These are phyloP conservation scores for Chaetodon trifasciatus DNA, from an alignment of 2,797 vertebrate species.

Conservation along the genomic window DNA sequence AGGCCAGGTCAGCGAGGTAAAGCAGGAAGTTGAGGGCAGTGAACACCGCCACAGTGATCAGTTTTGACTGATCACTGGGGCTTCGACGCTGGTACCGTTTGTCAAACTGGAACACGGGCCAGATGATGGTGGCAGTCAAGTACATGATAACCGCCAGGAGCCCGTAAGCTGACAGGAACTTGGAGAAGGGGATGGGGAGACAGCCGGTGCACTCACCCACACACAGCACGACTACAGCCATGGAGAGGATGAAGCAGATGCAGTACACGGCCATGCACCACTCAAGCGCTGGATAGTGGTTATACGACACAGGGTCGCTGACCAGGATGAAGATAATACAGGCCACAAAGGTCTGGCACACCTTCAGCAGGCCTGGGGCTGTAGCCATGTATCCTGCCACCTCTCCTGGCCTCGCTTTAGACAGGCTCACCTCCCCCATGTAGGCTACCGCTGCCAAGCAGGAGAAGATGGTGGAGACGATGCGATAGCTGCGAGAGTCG, in stretches of 20 bases:
- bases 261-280: slow-evolving; percentile 94
- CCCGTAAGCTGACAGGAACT: slow-evolving; percentile 88
- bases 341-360: slow-evolving; percentile 91
- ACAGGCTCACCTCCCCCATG: slow-evolving; percentile 87
- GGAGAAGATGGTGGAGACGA: slow-evolving; percentile 89
- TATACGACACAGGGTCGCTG: slow-evolving; percentile 75
- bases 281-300: slow-evolving; percentile 73
- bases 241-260: slow-evolving; percentile 93
- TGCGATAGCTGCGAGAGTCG: slow-evolving; percentile 61
- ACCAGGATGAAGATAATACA: slow-evolving; percentile 91
- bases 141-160: slow-evolving; percentile 88
- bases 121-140: slow-evolving; percentile 87
- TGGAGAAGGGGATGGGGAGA: slow-evolving; percentile 89
- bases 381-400: slow-evolving; percentile 93
- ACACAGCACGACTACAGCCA: slow-evolving; percentile 88
- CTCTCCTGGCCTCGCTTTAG: slow-evolving; percentile 89
- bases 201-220: slow-evolving; percentile 89
- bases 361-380: slow-evolving; percentile 90
- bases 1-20: slow-evolving; percentile 83
- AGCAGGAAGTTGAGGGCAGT: slow-evolving; percentile 85
- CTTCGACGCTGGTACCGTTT: accelerated
- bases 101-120: slow-evolving; percentile 91
- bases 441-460: slow-evolving; percentile 89
- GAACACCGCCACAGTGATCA: slow-evolving; percentile 72
- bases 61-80: accelerated